A percentile compares a stretch with the other conserved stretches of the same genome.
Conservation (phyloP, 37 sponge, comb jelly and placozoan genomes). For the Aphrocallistes beatrix region DNA sequence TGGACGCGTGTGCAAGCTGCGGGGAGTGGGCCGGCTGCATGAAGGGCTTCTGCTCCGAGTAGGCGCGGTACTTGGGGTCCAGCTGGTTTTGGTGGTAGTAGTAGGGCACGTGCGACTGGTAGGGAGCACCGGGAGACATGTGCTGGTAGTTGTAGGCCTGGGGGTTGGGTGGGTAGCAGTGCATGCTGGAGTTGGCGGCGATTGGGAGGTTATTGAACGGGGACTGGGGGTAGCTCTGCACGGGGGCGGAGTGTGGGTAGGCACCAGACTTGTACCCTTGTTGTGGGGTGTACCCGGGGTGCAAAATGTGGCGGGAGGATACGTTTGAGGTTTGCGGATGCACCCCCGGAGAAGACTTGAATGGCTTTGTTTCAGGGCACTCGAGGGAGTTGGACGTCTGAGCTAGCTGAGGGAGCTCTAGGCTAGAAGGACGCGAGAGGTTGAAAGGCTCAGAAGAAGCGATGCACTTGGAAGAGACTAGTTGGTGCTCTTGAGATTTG, state of each 20-base stretch:
- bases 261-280: neutral
- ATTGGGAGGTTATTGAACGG: neutral
- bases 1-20: neutral
- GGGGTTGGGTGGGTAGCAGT: neutral
- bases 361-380: neutral
- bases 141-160: neutral
- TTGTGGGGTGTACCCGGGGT: neutral
- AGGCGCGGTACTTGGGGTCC: neutral
- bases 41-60: neutral
- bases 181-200: neutral
- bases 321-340: neutral
- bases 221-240: neutral
- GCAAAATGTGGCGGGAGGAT: neutral
- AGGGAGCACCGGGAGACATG: neutral
- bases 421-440: neutral
- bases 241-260: conserved; percentile 1
- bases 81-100: neutral
- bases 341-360: neutral
- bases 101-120: neutral
- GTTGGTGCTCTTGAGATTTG: too few species aligned
- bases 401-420: neutral
- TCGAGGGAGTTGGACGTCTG: neutral
- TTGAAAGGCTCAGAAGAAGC: neutral
- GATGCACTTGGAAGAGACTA: neutral
- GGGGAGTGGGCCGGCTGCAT: too few species aligned